Conservation (phyloP, 2,797 vertebrate species). For the Hydrolagus colliei region DNA sequence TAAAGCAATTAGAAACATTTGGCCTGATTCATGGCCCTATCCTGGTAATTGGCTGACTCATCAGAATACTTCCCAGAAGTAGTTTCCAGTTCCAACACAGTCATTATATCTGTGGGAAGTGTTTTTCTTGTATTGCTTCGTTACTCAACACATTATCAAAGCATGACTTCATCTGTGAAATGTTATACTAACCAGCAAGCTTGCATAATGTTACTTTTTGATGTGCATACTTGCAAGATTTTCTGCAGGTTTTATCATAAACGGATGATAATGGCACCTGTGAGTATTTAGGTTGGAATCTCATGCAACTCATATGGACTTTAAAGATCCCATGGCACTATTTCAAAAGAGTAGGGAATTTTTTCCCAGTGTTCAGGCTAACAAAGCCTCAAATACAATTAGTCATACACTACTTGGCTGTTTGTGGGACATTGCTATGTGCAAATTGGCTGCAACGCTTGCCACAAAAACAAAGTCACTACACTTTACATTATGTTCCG, state of each 20-base stretch:
- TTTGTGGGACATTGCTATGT: no score
- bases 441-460: no score
- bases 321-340: no score
- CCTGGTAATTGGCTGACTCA: background rate
- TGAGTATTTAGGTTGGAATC: background rate
- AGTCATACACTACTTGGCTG: no score
- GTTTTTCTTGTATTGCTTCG: background rate
- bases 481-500: no score
- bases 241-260: background rate
- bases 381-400: no score
- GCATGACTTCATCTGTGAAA: background rate
- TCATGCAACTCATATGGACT: no score
- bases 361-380: no score
- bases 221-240: background rate
- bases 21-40: no score
- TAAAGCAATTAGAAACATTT: no score
- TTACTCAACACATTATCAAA: background rate
- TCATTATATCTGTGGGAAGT: background rate
- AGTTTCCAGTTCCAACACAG: background rate
- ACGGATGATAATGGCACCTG: background rate
- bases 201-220: background rate
- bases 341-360: no score
- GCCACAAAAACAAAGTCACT: no score
- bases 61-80: background rate
- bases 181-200: background rate